phyloP scores from a whole-genome alignment of 2,888 invertebrate species.

The Leuctra nigra region DNA sequence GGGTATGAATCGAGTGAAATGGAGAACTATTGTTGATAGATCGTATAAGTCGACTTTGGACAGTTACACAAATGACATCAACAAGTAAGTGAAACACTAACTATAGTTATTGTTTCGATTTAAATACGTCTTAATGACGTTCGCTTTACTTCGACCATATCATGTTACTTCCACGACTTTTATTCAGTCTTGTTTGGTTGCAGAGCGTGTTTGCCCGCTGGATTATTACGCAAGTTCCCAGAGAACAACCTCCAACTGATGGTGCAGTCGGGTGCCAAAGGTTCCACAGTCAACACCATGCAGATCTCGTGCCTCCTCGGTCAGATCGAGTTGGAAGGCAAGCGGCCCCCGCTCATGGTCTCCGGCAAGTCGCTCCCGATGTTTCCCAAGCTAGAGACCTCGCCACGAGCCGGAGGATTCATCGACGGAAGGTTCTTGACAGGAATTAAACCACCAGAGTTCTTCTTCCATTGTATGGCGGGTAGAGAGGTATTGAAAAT shows the following conservation, averaged over 20 bases:
- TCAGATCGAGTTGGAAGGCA: constrained; percentile 98
- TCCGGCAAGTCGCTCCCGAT: constrained; percentile 90
- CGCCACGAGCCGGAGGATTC: constrained; percentile 92
- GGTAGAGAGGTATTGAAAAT: constrained; percentile 91
- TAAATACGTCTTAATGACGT: too few relatives aligned
- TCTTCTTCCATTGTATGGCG: constrained; percentile 99
- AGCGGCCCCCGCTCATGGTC: constrained; percentile 90
- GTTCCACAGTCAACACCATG: constrained; percentile 96
- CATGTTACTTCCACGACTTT: too few relatives aligned
- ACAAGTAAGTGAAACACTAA: constrained; percentile 55
- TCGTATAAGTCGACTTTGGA: constrained; percentile 77
- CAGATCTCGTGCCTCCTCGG: constrained; percentile 97
- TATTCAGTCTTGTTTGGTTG: too few relatives aligned
- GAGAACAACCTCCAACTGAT: constrained; percentile 95
- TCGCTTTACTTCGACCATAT: too few relatives aligned
- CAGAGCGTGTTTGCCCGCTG: constrained; percentile 72
- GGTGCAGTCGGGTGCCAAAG: constrained; percentile 98
- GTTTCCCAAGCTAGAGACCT: constrained; percentile 79
- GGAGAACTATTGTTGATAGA: constrained; percentile 66
- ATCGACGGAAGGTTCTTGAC: constrained; percentile 96
- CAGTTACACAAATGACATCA: constrained; percentile 82
- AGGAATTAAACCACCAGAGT: constrained; percentile 96
- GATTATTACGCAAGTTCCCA: constrained; percentile 83
- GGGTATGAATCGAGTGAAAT: constrained; percentile 55
- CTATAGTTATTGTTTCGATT: too few relatives aligned